A percentile compares a stretch with the other conserved stretches of the same genome.
These are phyloP conservation scores for Tachycineta bicolor DNA, from an alignment of 2,113 vertebrate genomes.

Conservation along the genomic window DNA sequence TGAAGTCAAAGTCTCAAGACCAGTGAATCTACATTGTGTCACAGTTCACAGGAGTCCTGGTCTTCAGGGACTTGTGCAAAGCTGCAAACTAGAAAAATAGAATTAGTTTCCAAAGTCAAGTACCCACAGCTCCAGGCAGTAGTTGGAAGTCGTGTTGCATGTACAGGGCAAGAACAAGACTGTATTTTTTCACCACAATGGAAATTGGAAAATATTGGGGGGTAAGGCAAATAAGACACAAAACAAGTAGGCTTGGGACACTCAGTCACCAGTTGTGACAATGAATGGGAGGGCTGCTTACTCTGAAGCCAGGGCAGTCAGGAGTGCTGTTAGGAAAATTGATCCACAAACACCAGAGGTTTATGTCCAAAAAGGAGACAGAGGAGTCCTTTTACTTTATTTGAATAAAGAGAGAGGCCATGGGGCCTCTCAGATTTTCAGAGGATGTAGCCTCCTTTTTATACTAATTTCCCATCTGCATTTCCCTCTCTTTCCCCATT, in stretches of 20 bases:
- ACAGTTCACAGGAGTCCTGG: neutral
- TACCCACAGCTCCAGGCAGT: neutral
- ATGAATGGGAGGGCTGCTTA: neutral
- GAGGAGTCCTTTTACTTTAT: too few species aligned
- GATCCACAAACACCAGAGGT: too few species aligned
- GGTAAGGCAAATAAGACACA: neutral
- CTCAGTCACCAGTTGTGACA: neutral
- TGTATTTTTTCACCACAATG: neutral
- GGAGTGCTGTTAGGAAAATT: too few species aligned
- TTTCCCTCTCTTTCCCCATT: too few species aligned
- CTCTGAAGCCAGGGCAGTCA: neutral
- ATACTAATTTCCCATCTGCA: too few species aligned
- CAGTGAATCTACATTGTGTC: neutral
- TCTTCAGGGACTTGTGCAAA: neutral
- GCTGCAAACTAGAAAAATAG: neutral
- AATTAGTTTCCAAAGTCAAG: neutral
- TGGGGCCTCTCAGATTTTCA: too few species aligned
- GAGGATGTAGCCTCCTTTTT: too few species aligned
- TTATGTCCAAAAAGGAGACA: too few species aligned
- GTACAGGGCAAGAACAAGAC: neutral
- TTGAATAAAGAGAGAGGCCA: too few species aligned
- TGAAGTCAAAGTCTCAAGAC: neutral
- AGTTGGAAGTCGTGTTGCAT: neutral
- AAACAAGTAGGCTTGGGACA: neutral
- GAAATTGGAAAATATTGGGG: neutral